Conservation (phyloP, 2,888 invertebrate genomes). For the Seira musarum region DNA sequence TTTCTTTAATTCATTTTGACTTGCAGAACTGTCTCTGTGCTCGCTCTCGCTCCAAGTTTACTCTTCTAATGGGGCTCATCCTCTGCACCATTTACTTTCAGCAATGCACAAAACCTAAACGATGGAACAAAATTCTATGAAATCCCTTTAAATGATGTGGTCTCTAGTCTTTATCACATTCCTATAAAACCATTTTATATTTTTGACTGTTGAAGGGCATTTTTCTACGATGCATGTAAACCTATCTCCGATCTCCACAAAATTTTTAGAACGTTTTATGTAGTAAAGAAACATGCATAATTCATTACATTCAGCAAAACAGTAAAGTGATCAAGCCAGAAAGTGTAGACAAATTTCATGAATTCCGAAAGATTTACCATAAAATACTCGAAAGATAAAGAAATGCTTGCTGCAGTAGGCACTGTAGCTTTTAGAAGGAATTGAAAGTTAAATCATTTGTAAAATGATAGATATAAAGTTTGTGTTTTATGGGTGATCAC, state of each 20-base stretch:
- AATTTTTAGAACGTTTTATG: not conserved
- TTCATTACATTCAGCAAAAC: not conserved
- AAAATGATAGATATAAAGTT: not conserved
- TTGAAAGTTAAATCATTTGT: conserved; percentile 10
- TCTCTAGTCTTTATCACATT: conserved; percentile 14
- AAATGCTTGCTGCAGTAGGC: not conserved
- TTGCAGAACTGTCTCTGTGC: not conserved
- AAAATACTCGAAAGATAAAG: not conserved
- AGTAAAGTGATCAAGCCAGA: conserved; percentile 6
- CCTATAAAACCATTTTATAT: conserved; percentile 27
- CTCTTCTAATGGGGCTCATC: conserved; percentile 30
- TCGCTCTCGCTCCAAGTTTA: not conserved
- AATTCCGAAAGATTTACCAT: not conserved
- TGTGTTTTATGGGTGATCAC: not conserved
- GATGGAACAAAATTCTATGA: conserved; percentile 1
- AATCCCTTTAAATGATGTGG: not conserved
- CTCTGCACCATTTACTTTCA: conserved; percentile 51
- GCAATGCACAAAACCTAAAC: not conserved
- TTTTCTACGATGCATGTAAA: conserved; percentile 16
- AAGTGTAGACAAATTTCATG: conserved; percentile 5
- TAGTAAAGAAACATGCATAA: not conserved
- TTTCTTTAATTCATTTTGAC: conserved; percentile 9
- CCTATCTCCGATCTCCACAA: no score
- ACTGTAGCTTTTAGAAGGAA: not conserved
- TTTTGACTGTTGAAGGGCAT: conserved; percentile 36